phyloP scores from a whole-genome alignment of 2,888 invertebrate species.

The Sipunculus nudus region DNA sequence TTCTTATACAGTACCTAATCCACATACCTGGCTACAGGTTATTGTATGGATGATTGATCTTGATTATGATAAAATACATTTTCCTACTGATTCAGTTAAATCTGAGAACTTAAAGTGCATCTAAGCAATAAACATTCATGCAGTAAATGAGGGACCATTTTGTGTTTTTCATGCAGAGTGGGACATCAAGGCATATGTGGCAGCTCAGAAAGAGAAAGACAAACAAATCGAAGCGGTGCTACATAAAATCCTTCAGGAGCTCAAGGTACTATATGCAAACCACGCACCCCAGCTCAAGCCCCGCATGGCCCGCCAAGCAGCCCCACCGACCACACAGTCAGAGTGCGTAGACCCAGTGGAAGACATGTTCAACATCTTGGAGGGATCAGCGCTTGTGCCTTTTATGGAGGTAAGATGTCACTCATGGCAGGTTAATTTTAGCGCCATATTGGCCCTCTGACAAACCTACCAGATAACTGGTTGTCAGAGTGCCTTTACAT shows the following conservation, averaged over 20 bases:
- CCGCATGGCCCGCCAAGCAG: conserved; percentile 5
- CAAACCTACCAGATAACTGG: too few relatives aligned
- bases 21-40: too few relatives aligned
- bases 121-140: too few relatives aligned
- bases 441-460: too few relatives aligned
- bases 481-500: too few relatives aligned
- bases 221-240: conserved; percentile 56
- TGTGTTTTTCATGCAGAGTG: conserved; percentile 58
- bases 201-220: conserved; percentile 63
- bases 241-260: conserved; percentile 49
- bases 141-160: too few relatives aligned
- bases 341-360: conserved; percentile 47
- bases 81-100: too few relatives aligned
- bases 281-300: conserved; percentile 49
- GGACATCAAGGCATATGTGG: conserved; percentile 61
- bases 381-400: conserved; percentile 58
- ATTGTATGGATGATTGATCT: too few relatives aligned
- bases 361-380: conserved; percentile 55
- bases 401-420: conserved; percentile 50
- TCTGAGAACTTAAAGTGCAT: too few relatives aligned
- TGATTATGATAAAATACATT: too few relatives aligned
- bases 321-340: conserved; percentile 14
- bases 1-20: too few relatives aligned
- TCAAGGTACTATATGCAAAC: conserved; percentile 48
- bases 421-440: too few relatives aligned